Base-by-base conservation (phyloP, 2,113 vertebrate species). In the Alethe castanea region DNA sequence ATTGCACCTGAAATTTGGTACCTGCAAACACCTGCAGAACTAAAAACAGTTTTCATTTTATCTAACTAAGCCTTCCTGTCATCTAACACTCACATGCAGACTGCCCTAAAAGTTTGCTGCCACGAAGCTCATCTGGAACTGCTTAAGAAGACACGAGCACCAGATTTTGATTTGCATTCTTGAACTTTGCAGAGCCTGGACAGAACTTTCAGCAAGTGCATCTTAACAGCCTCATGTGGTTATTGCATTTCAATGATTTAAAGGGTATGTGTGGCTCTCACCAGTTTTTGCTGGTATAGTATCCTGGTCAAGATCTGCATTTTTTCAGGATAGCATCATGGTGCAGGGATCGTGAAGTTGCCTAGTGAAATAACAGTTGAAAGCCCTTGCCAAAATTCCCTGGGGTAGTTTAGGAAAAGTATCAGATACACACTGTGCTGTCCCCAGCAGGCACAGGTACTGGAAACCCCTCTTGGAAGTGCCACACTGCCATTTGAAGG, bases 401-500 rank as follows among this genome's bases (percentile, higher is more conserved):
- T 36, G 54, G 18, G 25, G 57, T 28, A 29, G 31, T 45, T 81
- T 15, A 81, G 45, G 56, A 64, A 78, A 80, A 67, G 16, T 31
- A 44, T 70, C 77, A 96, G 92, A 87, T 59, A 33, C 83, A 73
- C 91, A 66, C 93, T 54, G 70, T n/a, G 81, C 90, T 96, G 94
- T 89, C 83, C 88, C 65, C 88, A 95, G 50, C 64, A 90, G 93
- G 72, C 54, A 42, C 36, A 86, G 74, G 86, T 81, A 26, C 44
- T 29, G 50, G 20, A 70, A 85, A 47, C 35, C 28, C 11, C 54
- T 74, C 65, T 45, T 45, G 44, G 45, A 60, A 35, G 22, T 60
- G 38, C 61, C 36, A 33, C 8, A 1, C 64, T 52, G 64, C n/a
- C 36, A 31, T 66, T 84, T 73, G 36, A 29, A n/a, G 20, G 2